phyloP scores from a whole-genome alignment of 2,113 vertebrate species.

The Baryphthengus martii region DNA sequence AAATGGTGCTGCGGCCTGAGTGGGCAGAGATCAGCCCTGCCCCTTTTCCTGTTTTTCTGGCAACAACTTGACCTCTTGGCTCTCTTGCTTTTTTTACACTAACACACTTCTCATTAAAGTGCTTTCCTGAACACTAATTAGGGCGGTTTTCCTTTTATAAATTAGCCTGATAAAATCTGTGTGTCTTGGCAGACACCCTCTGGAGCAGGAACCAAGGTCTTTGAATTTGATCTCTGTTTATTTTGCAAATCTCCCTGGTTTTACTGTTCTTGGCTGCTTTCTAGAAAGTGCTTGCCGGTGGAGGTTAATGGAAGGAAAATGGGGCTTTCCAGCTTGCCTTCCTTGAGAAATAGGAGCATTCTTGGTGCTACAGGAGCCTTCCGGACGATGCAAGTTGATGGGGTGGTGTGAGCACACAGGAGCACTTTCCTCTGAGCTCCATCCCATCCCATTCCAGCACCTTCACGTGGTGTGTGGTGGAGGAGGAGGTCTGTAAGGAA shows the following conservation, averaged over 20 bases:
- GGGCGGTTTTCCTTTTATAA: slow-evolving; percentile 44
- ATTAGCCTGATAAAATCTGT: slow-evolving; percentile 52
- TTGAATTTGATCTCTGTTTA: slow-evolving; percentile 22
- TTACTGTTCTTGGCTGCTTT: background rate
- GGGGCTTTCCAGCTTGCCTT: background rate
- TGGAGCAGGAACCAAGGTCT: background rate
- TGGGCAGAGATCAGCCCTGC: background rate
- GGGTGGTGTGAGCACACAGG: background rate
- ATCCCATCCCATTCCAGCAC: background rate
- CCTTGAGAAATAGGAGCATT: background rate
- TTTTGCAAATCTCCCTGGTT: slow-evolving; percentile 35
- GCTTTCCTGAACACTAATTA: slow-evolving; percentile 52
- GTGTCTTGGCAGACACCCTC: slow-evolving; percentile 33
- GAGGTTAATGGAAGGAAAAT: background rate
- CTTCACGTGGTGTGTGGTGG: fast-evolving
- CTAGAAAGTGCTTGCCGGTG: background rate
- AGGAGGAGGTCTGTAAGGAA: background rate
- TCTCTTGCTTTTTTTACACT: background rate
- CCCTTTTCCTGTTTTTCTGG: background rate
- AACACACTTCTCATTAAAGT: background rate
- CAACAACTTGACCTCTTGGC: background rate
- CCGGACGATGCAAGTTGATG: fast-evolving
- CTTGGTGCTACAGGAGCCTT: background rate
- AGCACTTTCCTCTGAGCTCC: background rate
- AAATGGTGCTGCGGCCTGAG: background rate